phyloP scores from a whole-genome alignment of 2,797 vertebrate species.

The Poecilia gillii region DNA sequence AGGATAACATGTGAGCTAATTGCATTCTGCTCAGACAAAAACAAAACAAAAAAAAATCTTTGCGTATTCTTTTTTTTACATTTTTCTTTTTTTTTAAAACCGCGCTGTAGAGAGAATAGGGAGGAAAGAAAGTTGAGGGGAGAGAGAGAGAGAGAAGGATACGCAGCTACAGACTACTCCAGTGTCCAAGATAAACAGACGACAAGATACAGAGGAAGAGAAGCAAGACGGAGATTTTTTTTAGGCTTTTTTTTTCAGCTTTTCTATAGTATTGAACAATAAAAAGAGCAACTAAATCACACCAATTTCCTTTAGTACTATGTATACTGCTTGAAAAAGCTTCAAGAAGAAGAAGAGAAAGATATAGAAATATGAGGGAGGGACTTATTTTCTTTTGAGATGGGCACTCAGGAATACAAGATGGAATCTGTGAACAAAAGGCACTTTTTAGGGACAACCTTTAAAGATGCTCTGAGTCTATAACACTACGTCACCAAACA shows the following conservation, averaged over 20 bases:
- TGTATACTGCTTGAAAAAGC: slow-evolving; percentile 89
- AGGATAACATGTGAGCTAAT: slow-evolving; percentile 87
- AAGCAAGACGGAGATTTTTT: slow-evolving; percentile 76
- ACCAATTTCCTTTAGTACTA: slow-evolving; percentile 86
- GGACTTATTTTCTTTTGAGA: slow-evolving; percentile 75
- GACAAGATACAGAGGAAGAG: slow-evolving; percentile 84
- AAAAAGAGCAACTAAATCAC: slow-evolving; percentile 90
- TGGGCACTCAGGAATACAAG: slow-evolving; percentile 84
- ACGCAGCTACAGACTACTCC: slow-evolving; percentile 85
- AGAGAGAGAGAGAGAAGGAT: slow-evolving; percentile 60
- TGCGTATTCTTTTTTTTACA: slow-evolving; percentile 52
- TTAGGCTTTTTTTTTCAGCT: slow-evolving; percentile 51
- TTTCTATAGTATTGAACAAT: slow-evolving; percentile 85
- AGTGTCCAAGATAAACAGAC: slow-evolving; percentile 87
- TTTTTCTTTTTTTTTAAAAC: slow-evolving; percentile 67
- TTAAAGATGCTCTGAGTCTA: slow-evolving; percentile 86
- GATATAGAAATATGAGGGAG: slow-evolving; percentile 77
- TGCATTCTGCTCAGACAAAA: slow-evolving; percentile 89
- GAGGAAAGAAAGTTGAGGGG: slow-evolving; percentile 33
- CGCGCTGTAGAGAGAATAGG: slow-evolving; percentile 79
- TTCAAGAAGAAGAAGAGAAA: slow-evolving; percentile 78
- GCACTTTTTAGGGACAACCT: slow-evolving; percentile 87
- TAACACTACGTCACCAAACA: slow-evolving; percentile 86
- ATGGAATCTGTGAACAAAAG: slow-evolving; percentile 88
- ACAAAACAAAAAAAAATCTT: slow-evolving; percentile 48